Percentiles rank a stretch among this genome's conserved stretches.
phyloP scores from a whole-genome alignment of 2,113 vertebrate genomes.

The Pelobates fuscus region DNA sequence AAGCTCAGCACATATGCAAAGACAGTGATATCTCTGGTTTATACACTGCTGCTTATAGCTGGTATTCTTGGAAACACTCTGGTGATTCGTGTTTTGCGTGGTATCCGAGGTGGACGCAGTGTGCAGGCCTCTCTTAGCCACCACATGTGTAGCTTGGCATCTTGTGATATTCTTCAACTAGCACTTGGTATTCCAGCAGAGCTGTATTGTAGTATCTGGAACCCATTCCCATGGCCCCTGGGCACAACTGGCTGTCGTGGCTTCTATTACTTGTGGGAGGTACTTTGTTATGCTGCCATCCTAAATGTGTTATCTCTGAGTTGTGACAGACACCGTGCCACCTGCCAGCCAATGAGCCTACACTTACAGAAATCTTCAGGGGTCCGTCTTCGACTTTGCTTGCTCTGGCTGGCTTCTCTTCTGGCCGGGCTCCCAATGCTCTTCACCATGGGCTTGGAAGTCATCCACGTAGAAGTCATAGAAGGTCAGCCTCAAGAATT shows the following conservation, averaged over 20 bases:
- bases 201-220: conserved; percentile 50
- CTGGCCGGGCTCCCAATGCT: conserved; percentile 42
- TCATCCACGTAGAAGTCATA: conserved; percentile 3
- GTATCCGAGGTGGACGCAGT: conserved; percentile 2
- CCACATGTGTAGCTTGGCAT: conserved; percentile 53
- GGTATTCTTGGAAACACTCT: conserved; percentile 48
- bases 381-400: conserved; percentile 35
- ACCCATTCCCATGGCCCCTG: conserved; percentile 38
- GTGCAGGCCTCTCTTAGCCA: conserved; percentile 34
- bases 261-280: conserved; percentile 52
- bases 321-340: conserved; percentile 48
- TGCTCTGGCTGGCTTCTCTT: conserved; percentile 39
- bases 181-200: conserved; percentile 48
- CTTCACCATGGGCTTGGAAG: conserved; percentile 51
- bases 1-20: conserved; percentile 20
- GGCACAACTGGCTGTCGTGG: conserved; percentile 37
- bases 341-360: conserved; percentile 44
- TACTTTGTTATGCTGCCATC: conserved; percentile 50
- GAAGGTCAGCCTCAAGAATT: background rate
- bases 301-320: conserved; percentile 52
- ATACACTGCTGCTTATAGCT: conserved; percentile 21
- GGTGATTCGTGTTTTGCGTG: conserved; percentile 32
- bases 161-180: conserved; percentile 48
- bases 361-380: conserved; percentile 14
- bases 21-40: conserved; percentile 19